Evolutionary conservation across 2,888 invertebrate species (phyloP), one percentile per base, ranked within the genome.

Genomic region (Leptinotarsa juncta): DNA sequence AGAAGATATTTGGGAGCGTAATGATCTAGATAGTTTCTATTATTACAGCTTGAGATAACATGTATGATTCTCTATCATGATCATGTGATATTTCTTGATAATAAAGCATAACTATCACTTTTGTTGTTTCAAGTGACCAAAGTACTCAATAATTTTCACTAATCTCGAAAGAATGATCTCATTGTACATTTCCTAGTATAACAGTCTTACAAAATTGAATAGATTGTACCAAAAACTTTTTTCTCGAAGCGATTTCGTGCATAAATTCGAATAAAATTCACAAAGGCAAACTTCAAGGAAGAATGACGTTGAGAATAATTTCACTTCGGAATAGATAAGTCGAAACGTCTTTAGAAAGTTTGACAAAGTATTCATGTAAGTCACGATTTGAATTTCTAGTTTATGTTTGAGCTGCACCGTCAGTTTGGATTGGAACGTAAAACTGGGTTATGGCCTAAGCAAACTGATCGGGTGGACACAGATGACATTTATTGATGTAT

Each of bases 281-380:
- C 70, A 18, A 70, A 70, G 70, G 18, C 51, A 65, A 70, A 70
- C 70, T 70, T 50, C 18, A 3, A 7, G 51, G 26, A 42, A 51
- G 50, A 62, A 32, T 65, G 53, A 70, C 53, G 51, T 51, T 20
- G 32, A 16, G 70, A 62, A 50, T 50, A 70, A 70, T 70, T 65
- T 65, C 53, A 65, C 65, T 51, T 65, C 42, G 65, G 70, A 70
- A 70, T 65, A 51, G 65, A 51, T 70, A 65, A 62, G 48, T 51
- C 26, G 10, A 18, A 50, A 70, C 70, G 51, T 70, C 51, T 69
- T 16, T 12, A 16, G 32, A 26, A 62, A 42, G 62, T 62, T 16
- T 15, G n/a, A 5, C 16, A 12, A 62, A 42, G 62, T 32, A 32
- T 62, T 62, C 42, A 16, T 42, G 62, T 62, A 62, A n/a, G n/a